phyloP scores from a whole-genome alignment of 1,140 invertebrate species.

The Olivierus martensii region DNA sequence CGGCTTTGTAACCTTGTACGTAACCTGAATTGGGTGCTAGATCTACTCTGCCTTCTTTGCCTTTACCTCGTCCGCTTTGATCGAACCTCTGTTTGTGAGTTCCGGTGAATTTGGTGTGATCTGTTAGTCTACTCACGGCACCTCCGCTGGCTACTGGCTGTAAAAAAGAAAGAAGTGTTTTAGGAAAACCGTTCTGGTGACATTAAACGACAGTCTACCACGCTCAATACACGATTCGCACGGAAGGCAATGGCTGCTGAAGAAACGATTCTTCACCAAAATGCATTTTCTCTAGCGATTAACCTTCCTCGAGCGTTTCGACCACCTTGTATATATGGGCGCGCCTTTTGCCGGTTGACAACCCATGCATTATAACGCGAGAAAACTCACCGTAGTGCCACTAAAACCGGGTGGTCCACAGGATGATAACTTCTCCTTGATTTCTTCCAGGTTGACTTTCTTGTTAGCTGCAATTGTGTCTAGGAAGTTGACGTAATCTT shows the following conservation, averaged over 20 bases:
- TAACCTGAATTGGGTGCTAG: constrained; percentile 62
- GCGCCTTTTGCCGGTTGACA: too few relatives aligned
- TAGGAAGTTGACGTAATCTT: constrained; percentile 65
- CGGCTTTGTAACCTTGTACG: constrained; percentile 72
- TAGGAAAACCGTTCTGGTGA: too few relatives aligned
- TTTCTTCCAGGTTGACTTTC: constrained; percentile 53
- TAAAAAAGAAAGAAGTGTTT: background rate
- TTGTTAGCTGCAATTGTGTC: constrained; percentile 66
- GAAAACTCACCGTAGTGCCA: constrained; percentile 19
- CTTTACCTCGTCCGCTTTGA: constrained; percentile 70
- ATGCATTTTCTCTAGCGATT: too few relatives aligned
- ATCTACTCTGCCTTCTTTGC: constrained; percentile 70
- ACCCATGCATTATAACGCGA: too few relatives aligned
- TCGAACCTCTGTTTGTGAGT: constrained; percentile 81
- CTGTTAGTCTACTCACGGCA: constrained; percentile 73
- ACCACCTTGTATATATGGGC: too few relatives aligned
- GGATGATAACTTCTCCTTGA: constrained; percentile 57
- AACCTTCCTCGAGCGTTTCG: too few relatives aligned
- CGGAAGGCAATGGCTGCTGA: too few relatives aligned
- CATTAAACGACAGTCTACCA: too few relatives aligned
- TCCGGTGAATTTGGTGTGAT: constrained; percentile 77
- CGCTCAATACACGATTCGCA: too few relatives aligned
- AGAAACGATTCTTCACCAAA: too few relatives aligned
- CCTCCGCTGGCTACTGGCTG: constrained; percentile 6
- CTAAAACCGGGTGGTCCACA: constrained; percentile 51